phyloP scores from a whole-genome alignment of 2,113 vertebrate genomes.

The Gopherus flavomarginatus region DNA sequence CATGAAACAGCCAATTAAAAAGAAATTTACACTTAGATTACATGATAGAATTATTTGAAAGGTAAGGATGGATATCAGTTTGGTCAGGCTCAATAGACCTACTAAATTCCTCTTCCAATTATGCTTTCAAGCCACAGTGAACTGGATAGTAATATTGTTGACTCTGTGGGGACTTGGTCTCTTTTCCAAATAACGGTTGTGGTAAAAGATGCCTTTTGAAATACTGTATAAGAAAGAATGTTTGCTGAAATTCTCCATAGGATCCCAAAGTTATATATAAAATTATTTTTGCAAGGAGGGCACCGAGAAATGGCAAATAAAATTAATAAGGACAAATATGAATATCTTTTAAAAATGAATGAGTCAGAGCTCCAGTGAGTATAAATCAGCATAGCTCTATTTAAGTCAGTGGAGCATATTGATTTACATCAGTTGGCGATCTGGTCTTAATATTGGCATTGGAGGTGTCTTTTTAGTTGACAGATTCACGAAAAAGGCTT shows the following conservation, averaged over 20 bases:
- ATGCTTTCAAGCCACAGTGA: neutral
- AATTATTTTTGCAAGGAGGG: neutral
- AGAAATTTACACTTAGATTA: neutral
- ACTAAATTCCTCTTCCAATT: neutral
- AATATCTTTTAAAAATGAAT: neutral
- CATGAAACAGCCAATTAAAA: neutral
- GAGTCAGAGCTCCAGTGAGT: neutral
- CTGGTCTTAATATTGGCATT: neutral
- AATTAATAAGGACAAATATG: neutral
- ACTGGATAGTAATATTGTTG: neutral
- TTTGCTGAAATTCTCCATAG: neutral
- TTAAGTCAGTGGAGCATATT: neutral
- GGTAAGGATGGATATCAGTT: neutral
- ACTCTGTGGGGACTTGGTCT: neutral
- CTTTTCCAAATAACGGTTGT: neutral
- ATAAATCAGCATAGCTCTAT: neutral
- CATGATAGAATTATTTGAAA: neutral
- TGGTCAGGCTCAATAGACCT: neutral
- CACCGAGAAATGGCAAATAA: neutral
- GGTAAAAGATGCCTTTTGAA: neutral
- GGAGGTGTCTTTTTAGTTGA: neutral
- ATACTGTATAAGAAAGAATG: fast-evolving
- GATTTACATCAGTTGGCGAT: neutral
- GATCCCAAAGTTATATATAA: neutral
- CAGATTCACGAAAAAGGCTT: neutral